A percentile compares a stretch with the other conserved stretches of the same genome.
Conservation (phyloP, 2,113 vertebrate genomes). For the Mobula birostris region DNA sequence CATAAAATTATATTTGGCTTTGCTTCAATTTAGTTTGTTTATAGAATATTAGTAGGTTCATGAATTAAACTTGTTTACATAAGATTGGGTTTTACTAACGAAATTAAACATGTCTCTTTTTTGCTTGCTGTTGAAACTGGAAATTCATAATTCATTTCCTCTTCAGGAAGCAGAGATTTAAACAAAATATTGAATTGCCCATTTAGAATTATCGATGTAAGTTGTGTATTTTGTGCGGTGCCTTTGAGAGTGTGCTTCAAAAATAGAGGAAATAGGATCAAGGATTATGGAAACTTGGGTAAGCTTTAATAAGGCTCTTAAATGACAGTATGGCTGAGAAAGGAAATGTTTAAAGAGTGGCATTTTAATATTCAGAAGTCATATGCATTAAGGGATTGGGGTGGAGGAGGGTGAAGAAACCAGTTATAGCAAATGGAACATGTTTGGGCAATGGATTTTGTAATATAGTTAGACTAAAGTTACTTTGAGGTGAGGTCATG, state of each 20-base stretch:
- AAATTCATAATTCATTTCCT: background rate
- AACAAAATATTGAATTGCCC: background rate
- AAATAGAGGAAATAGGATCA: background rate
- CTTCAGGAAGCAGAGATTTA: background rate
- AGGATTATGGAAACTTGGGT: background rate
- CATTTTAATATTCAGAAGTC: background rate
- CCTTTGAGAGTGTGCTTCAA: background rate
- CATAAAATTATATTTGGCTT: slow-evolving; percentile 19
- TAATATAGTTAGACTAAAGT: no score
- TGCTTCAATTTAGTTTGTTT: slow-evolving; percentile 25
- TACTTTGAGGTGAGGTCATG: no score
- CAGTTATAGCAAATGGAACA: no score
- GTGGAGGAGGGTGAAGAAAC: no score
- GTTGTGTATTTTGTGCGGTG: background rate
- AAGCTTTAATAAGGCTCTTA: background rate
- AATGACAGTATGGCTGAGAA: background rate
- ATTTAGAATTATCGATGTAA: no score
- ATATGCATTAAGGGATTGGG: no score
- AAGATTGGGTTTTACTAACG: background rate
- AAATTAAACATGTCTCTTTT: background rate
- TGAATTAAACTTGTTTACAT: background rate
- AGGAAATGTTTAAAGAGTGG: background rate
- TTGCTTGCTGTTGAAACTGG: background rate
- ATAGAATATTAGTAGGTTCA: background rate
- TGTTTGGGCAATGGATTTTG: no score